Evolutionary conservation across 2,797 vertebrate genomes (phyloP).

Genomic region (Bovichtus variegatus): DNA sequence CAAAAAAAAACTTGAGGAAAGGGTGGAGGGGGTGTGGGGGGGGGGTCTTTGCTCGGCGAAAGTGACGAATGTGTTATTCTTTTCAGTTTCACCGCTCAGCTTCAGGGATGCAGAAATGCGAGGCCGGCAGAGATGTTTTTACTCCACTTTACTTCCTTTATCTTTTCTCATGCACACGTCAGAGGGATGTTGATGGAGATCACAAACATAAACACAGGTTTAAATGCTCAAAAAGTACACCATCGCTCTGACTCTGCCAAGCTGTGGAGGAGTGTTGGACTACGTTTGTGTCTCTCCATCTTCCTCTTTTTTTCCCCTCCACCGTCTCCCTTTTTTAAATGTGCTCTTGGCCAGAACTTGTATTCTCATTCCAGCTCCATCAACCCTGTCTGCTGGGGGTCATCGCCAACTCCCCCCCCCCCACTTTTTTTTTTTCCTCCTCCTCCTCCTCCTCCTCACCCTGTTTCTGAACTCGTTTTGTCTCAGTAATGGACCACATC

Average conservation of each 20-base stretch:
- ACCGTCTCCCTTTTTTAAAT: constrained; percentile 33
- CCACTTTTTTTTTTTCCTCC: background rate
- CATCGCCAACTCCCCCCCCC: constrained; percentile 43
- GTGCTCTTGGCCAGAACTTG: constrained; percentile 66
- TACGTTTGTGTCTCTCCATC: constrained; percentile 34
- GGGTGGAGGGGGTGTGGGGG: too few species aligned
- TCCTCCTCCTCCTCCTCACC: constrained; percentile 32
- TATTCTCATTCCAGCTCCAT: constrained; percentile 80
- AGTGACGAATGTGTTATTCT: constrained; percentile 22
- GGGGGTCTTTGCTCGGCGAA: constrained; percentile 25
- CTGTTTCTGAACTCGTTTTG: constrained; percentile 67
- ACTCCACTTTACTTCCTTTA: too few species aligned
- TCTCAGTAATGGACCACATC: constrained; percentile 82
- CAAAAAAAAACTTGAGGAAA: background rate
- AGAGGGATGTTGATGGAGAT: constrained; percentile 57
- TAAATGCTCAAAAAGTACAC: constrained; percentile 17
- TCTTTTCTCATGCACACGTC: constrained; percentile 20
- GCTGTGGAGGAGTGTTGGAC: constrained; percentile 50
- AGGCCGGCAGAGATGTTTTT: constrained; percentile 27
- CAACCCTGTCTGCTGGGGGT: constrained; percentile 85
- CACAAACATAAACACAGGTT: constrained; percentile 41
- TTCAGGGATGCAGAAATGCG: constrained; percentile 27
- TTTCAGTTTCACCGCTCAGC: constrained; percentile 11
- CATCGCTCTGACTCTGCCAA: constrained; percentile 19
- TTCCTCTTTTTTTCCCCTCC: constrained; percentile 11